A percentile compares a stretch with the other conserved stretches of the same genome.
These are phyloP conservation scores for Magallana angulata DNA, from an alignment of 1,140 invertebrate genomes.

Conservation along the genomic window DNA sequence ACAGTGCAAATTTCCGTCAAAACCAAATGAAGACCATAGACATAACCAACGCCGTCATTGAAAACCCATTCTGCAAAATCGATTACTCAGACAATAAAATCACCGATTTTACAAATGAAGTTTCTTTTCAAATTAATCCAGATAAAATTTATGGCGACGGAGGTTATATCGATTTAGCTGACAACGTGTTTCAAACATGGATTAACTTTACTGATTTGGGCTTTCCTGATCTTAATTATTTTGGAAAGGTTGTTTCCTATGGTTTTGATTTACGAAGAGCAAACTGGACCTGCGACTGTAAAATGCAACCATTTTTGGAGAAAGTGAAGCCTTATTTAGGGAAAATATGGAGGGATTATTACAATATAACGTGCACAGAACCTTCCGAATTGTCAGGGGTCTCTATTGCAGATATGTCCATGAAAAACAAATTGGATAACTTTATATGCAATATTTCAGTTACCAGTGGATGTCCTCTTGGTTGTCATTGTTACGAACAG, in stretches of 20 bases:
- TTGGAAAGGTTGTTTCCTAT: neutral
- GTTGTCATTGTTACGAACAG: neutral
- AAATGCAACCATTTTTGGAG: neutral
- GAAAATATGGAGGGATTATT: conserved; percentile 13
- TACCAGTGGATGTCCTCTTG: neutral
- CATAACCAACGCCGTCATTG: neutral
- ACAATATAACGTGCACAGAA: neutral
- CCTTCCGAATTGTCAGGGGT: neutral
- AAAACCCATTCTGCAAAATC: neutral
- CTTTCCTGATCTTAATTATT: neutral
- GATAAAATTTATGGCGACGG: neutral
- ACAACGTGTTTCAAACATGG: neutral
- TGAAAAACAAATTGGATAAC: neutral
- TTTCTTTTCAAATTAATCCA: neutral
- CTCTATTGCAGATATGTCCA: neutral
- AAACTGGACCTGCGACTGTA: neutral
- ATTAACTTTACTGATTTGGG: neutral
- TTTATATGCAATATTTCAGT: neutral
- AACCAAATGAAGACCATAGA: neutral
- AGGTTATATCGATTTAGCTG: neutral
- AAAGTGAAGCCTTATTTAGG: neutral
- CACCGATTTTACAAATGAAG: neutral
- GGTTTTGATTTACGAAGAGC: neutral
- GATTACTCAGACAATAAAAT: neutral
- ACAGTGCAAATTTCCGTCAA: neutral